phyloP scores from a whole-genome alignment of 1,140 invertebrate species.

The Aporrectodea caliginosa region DNA sequence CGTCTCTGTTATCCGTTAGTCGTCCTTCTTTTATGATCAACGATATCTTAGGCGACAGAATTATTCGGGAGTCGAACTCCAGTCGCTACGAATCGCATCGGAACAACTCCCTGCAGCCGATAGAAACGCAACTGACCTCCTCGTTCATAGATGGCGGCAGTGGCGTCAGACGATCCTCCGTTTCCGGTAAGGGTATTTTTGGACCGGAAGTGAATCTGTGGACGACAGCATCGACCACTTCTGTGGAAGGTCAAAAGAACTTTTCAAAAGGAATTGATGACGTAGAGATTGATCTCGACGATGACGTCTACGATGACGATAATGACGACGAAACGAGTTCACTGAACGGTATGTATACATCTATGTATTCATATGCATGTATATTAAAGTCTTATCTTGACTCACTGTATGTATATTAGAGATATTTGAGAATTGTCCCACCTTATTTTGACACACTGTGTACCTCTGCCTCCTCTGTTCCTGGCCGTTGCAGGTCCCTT shows the following conservation, averaged over 20 bases:
- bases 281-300: background rate
- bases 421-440: no score
- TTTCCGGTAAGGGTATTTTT: background rate
- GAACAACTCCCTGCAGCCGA: no score
- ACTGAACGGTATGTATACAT: background rate
- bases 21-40: background rate
- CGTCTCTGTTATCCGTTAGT: background rate
- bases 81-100: background rate
- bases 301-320: background rate
- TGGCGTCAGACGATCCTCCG: background rate
- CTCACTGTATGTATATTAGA: no score
- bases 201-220: background rate
- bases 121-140: background rate
- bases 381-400: no score
- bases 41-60: background rate
- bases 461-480: no score
- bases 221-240: background rate
- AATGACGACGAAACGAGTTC: background rate
- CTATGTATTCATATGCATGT: no score
- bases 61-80: background rate
- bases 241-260: background rate
- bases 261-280: conserved; percentile 1
- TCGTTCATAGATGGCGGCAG: background rate
- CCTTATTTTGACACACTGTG: no score
- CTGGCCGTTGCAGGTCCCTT: no score